phyloP scores from a whole-genome alignment of 2,888 invertebrate species.

The Drosophila pseudotalamancana region DNA sequence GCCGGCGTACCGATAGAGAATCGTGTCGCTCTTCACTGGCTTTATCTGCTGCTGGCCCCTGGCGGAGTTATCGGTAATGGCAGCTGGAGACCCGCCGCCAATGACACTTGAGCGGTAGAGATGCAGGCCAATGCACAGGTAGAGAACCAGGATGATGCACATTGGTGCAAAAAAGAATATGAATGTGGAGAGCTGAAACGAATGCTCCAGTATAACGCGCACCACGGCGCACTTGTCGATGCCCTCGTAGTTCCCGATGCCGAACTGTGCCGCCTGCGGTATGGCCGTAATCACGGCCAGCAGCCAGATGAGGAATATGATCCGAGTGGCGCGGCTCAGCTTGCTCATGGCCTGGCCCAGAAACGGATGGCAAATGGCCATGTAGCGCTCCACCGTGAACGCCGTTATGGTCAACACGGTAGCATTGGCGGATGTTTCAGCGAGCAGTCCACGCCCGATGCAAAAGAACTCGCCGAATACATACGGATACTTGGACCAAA shows the following conservation, averaged over 20 bases:
- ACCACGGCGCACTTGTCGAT: constrained; percentile 81
- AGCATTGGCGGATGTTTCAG: constrained; percentile 92
- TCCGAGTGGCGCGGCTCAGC: constrained; percentile 91
- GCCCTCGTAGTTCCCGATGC: constrained; percentile 85
- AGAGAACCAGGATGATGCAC: constrained; percentile 93
- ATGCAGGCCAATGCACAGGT: constrained; percentile 90
- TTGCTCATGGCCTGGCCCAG: constrained; percentile 91
- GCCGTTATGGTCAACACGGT: constrained; percentile 92
- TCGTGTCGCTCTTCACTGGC: constrained; percentile 71
- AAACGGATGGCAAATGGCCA: constrained; percentile 88
- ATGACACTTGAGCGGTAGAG: constrained; percentile 86
- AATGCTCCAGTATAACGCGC: constrained; percentile 84
- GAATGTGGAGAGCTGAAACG: constrained; percentile 87
- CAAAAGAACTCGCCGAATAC: constrained; percentile 92
- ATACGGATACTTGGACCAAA: constrained; percentile 91
- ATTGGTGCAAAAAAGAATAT: constrained; percentile 95
- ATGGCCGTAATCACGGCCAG: constrained; percentile 90
- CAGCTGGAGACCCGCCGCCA: constrained; percentile 72
- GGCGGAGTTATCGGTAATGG: constrained; percentile 82
- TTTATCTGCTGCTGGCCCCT: constrained; percentile 79
- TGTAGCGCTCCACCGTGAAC: constrained; percentile 91
- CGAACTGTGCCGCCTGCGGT: constrained; percentile 92
- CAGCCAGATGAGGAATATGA: constrained; percentile 91
- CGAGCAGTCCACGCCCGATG: constrained; percentile 90
- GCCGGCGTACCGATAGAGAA: constrained; percentile 83